Percentiles rank a stretch among this genome's conserved stretches.
These are phyloP conservation scores for Clarias laeviceps DNA, from an alignment of 2,797 vertebrate species.

Conservation along the genomic window DNA sequence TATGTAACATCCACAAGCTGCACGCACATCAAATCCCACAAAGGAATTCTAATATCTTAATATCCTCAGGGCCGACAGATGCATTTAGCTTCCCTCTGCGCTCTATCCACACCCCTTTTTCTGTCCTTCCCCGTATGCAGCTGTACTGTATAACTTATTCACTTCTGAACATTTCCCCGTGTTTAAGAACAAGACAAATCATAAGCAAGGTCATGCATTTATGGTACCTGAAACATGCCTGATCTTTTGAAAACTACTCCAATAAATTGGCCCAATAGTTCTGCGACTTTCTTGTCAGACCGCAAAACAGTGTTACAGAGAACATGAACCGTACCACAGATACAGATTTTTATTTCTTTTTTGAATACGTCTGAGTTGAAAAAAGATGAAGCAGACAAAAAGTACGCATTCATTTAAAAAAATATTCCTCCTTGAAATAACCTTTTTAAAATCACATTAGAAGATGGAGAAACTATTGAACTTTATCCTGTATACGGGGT, in stretches of 20 bases:
- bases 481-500: no score
- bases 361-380: no score
- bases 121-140: no score
- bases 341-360: no score
- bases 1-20: not conserved
- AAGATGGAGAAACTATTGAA: not conserved
- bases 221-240: not conserved
- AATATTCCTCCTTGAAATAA: not conserved
- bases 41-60: slow-evolving; percentile 12
- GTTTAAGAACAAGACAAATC: not conserved
- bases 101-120: not conserved
- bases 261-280: not conserved
- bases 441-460: no score
- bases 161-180: not conserved
- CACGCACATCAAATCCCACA: slow-evolving; percentile 2
- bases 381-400: no score
- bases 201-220: not conserved
- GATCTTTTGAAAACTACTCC: slow-evolving; percentile 7
- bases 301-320: slow-evolving; percentile 15
- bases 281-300: not conserved
- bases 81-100: not conserved
- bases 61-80: slow-evolving; percentile 3
- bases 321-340: not conserved
- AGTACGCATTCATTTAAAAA: not conserved
- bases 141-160: not conserved